Conservation (phyloP, 2,888 invertebrate species). For the Crepidodera aurea region DNA sequence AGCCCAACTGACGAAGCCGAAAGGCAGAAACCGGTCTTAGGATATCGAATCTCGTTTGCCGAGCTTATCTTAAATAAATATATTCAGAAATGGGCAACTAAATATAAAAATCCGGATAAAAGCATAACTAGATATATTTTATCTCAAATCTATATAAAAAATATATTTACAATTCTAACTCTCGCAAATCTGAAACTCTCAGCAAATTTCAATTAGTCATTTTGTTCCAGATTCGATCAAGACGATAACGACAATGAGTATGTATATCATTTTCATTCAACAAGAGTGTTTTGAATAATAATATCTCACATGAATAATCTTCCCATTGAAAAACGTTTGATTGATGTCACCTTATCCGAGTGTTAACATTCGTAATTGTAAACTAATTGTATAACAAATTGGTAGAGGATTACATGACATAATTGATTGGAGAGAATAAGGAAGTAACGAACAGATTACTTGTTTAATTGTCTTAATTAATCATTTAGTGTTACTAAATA, state of each 20-base stretch:
- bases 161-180: too few relatives aligned
- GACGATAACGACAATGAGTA: background rate
- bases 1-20: too few relatives aligned
- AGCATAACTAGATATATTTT: too few relatives aligned
- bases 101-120: too few relatives aligned
- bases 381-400: constrained; percentile 21
- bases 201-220: too few relatives aligned
- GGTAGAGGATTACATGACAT: background rate
- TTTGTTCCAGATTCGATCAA: background rate
- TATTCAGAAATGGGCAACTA: too few relatives aligned
- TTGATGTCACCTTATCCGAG: constrained; percentile 21
- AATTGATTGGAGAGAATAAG: background rate
- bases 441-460: background rate
- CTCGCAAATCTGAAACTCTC: too few relatives aligned
- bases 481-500: background rate
- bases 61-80: too few relatives aligned
- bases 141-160: too few relatives aligned
- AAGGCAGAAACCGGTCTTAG: too few relatives aligned
- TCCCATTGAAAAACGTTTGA: constrained; percentile 41
- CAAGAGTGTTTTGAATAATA: background rate
- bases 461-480: constrained; percentile 1
- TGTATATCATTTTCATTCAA: background rate
- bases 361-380: constrained; percentile 19
- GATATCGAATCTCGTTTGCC: too few relatives aligned
- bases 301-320: constrained; percentile 3